A percentile compares a stretch with the other conserved stretches of the same genome.
Conservation (phyloP, 2,113 vertebrate species). For the Cercopithecus mona region DNA sequence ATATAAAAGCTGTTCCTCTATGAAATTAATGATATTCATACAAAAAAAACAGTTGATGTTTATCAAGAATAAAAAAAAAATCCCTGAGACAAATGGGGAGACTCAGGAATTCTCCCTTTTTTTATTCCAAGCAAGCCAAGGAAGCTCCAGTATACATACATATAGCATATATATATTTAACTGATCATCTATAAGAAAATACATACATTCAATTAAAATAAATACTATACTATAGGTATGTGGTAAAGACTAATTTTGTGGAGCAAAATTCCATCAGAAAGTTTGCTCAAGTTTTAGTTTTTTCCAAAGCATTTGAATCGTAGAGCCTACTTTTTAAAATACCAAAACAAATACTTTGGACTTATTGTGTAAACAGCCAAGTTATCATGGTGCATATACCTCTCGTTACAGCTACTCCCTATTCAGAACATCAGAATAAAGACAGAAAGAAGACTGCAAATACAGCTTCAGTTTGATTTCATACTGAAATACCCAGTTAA, state of each 20-base stretch:
- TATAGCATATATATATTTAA: background rate
- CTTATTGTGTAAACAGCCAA: background rate
- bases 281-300: background rate
- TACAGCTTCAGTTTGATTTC: background rate
- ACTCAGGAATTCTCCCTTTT: background rate
- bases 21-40: background rate
- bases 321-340: background rate
- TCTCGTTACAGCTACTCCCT: background rate
- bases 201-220: background rate
- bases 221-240: background rate
- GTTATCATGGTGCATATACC: background rate
- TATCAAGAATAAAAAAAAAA: background rate
- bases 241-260: background rate
- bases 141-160: background rate
- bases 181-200: background rate
- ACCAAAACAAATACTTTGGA: background rate
- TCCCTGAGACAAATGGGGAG: background rate
- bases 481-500: background rate
- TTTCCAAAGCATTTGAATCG: background rate
- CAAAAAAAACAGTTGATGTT: background rate
- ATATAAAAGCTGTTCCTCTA: background rate
- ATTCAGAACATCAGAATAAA: background rate
- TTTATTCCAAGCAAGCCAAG: background rate
- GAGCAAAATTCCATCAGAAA: background rate
- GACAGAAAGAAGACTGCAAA: background rate